phyloP scores from a whole-genome alignment of 2,888 invertebrate species.

The Eledone cirrhosa region DNA sequence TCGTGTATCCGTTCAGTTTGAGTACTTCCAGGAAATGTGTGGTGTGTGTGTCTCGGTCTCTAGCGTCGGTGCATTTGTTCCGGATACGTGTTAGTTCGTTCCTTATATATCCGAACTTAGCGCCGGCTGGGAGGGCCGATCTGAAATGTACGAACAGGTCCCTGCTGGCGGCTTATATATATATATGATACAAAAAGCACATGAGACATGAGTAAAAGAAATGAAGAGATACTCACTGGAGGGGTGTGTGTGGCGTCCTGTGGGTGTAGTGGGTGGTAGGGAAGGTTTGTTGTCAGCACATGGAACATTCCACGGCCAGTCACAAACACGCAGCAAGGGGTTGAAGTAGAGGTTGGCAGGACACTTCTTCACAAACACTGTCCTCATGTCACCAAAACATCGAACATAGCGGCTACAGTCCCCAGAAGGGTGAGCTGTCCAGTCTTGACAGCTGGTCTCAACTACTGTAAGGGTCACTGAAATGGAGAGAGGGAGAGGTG shows the following conservation, averaged over 20 bases:
- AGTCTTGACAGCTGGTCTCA: neutral
- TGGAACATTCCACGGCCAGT: constrained; percentile 17
- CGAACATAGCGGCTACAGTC: constrained; percentile 11
- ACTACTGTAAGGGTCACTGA: too few relatives aligned
- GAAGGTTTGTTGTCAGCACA: neutral
- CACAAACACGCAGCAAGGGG: neutral
- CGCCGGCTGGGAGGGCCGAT: too few relatives aligned
- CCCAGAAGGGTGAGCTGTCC: constrained; percentile 2
- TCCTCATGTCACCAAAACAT: neutral
- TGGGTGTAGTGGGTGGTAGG: neutral
- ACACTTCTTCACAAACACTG: constrained; percentile 1
- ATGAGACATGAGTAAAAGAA: neutral
- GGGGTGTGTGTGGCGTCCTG: neutral
- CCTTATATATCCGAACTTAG: too few relatives aligned
- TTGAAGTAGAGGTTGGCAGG: constrained; percentile 1
- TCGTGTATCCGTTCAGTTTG: too few relatives aligned
- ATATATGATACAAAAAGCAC: too few relatives aligned
- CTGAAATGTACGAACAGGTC: too few relatives aligned
- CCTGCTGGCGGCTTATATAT: too few relatives aligned
- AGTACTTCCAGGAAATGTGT: too few relatives aligned
- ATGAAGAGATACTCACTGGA: neutral
- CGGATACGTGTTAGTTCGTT: too few relatives aligned
- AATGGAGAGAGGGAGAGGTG: too few relatives aligned
- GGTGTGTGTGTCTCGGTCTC: too few relatives aligned
- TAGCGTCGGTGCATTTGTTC: too few relatives aligned